A percentile compares a stretch with the other conserved stretches of the same genome.
Conservation (phyloP, 2,888 invertebrate species). For the Branchellion lobata region DNA sequence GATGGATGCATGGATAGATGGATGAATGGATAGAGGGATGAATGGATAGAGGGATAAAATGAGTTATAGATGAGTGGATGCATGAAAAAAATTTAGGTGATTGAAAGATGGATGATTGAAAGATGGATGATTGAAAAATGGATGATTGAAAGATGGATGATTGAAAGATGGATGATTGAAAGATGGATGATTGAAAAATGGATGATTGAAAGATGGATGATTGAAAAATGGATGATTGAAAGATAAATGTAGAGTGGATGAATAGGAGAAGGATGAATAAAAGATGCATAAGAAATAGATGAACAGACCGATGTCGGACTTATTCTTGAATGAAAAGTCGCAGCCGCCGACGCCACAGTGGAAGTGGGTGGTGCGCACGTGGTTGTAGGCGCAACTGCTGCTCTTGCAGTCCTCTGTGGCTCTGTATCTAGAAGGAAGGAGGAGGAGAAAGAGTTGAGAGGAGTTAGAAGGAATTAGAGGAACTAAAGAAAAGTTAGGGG, state of each 20-base stretch:
- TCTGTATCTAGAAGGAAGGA: constrained; percentile 74
- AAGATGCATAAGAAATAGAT: not conserved
- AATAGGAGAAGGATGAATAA: not conserved
- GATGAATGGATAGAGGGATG: too few species aligned
- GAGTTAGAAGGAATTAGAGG: not conserved
- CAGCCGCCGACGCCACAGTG: constrained; percentile 93
- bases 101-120: too few species aligned
- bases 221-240: too few species aligned
- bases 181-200: too few species aligned
- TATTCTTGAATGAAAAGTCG: constrained; percentile 94
- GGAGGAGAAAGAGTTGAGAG: not conserved
- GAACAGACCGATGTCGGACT: constrained; percentile 91
- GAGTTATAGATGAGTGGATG: too few species aligned
- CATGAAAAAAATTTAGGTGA: too few species aligned
- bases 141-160: too few species aligned
- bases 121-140: too few species aligned
- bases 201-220: too few species aligned
- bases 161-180: too few species aligned
- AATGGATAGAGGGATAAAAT: too few species aligned
- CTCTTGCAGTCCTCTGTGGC: constrained; percentile 94
- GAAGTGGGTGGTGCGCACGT: constrained; percentile 94
- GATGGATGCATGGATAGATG: too few species aligned
- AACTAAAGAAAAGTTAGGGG: not conserved
- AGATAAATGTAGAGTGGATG: not conserved
- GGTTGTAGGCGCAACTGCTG: constrained; percentile 84